Evolutionary conservation across 2,888 invertebrate genomes (phyloP).

Genomic region (Pammene fasciana): DNA sequence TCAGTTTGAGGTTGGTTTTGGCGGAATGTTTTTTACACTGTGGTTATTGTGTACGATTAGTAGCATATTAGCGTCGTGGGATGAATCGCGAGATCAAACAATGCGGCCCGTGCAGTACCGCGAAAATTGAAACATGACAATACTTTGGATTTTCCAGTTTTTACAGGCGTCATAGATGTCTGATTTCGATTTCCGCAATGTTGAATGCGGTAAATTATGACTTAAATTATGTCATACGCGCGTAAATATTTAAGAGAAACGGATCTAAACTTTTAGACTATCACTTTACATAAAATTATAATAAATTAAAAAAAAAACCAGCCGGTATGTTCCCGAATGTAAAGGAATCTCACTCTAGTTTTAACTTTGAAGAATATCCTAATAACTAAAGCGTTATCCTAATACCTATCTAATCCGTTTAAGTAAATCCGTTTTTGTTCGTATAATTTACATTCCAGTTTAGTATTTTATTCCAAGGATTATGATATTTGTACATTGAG

Average conservation of each 20-base stretch:
- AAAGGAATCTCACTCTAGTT: too few species aligned
- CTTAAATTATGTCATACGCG: conserved; percentile 17
- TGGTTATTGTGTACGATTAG: conserved; percentile 56
- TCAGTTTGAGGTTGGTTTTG: conserved; percentile 45
- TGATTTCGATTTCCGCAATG: conserved; percentile 28
- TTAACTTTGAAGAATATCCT: too few species aligned
- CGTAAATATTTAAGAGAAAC: not conserved
- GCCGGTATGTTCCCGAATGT: too few species aligned
- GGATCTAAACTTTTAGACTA: too few species aligned
- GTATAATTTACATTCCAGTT: too few species aligned
- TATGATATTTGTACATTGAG: too few species aligned
- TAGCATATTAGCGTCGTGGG: conserved; percentile 55
- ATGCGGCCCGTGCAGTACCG: conserved; percentile 65
- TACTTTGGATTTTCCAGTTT: conserved; percentile 57
- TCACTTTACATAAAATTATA: too few species aligned
- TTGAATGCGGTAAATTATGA: conserved; percentile 13
- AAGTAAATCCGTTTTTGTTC: too few species aligned
- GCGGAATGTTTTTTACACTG: conserved; percentile 57
- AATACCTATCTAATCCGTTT: too few species aligned
- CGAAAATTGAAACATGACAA: conserved; percentile 60
- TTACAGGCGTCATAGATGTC: conserved; percentile 35
- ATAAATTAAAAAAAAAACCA: too few species aligned
- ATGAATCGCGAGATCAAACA: conserved; percentile 67
- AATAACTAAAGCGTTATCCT: too few species aligned
- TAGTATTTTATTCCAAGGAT: too few species aligned